phyloP scores from a whole-genome alignment of 30 jellyfish, hydroid and myxozoan genomes.

The Aurelia sp. region DNA sequence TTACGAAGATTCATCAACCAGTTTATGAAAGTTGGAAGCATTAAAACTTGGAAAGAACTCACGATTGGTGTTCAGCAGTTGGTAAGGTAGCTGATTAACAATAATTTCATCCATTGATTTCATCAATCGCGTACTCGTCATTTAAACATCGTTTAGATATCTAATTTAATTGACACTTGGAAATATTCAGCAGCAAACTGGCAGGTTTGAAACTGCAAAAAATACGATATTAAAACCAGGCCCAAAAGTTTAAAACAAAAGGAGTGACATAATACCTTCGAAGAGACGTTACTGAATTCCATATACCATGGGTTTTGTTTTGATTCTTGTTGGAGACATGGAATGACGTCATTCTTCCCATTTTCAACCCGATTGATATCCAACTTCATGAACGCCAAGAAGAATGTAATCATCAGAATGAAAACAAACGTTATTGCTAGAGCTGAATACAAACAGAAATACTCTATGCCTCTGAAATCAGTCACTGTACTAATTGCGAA shows the following conservation, averaged over 20 bases:
- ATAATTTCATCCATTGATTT: too few relatives aligned
- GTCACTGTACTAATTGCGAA: slow-evolving; percentile 87
- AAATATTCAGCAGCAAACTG: too few relatives aligned
- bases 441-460: slow-evolving; percentile 92
- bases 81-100: too few relatives aligned
- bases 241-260: neutral
- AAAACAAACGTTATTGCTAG: slow-evolving; percentile 71
- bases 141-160: too few relatives aligned
- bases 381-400: slow-evolving; percentile 75
- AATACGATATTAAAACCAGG: too few relatives aligned
- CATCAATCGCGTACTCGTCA: too few relatives aligned
- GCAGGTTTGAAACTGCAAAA: too few relatives aligned
- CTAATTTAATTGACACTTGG: too few relatives aligned
- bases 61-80: too few relatives aligned
- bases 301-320: slow-evolving; percentile 71
- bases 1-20: too few relatives aligned
- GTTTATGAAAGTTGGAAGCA: too few relatives aligned
- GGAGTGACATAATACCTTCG: slow-evolving; percentile 46
- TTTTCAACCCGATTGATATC: slow-evolving; percentile 85
- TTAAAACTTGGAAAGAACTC: too few relatives aligned
- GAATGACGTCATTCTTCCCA: slow-evolving; percentile 71
- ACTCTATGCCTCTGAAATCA: slow-evolving; percentile 88
- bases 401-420: slow-evolving; percentile 77
- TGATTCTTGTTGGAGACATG: slow-evolving; percentile 47
- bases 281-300: slow-evolving; percentile 43